These are phyloP conservation scores for Melanargia galathea DNA, from an alignment of 2,888 invertebrate species.

Conservation along the genomic window DNA sequence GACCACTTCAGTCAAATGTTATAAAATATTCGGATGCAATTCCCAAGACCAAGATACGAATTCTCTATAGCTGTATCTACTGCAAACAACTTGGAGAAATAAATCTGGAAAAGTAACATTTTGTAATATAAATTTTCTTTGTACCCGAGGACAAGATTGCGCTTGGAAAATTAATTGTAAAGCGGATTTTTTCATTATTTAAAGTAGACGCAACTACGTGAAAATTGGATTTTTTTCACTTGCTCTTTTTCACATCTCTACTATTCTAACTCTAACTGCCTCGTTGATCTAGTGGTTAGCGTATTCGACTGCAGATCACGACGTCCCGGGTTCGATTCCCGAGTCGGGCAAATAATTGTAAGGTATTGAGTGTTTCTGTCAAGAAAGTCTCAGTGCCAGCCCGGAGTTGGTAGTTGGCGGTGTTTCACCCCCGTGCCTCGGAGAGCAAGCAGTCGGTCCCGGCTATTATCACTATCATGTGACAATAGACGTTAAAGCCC, in stretches of 20 bases:
- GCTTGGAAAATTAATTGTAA: slow-evolving; percentile 11
- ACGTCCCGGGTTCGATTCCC: too few species aligned
- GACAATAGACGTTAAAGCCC: too few species aligned
- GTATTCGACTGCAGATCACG: too few species aligned
- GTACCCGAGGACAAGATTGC: slow-evolving; percentile 9
- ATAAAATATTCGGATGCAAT: background rate
- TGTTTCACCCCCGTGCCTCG: too few species aligned
- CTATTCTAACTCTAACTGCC: background rate
- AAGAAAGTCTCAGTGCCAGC: too few species aligned
- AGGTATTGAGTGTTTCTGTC: too few species aligned
- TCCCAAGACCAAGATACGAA: background rate
- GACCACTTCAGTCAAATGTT: too few species aligned
- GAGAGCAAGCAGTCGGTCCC: too few species aligned
- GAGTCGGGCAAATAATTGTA: too few species aligned
- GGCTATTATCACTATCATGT: too few species aligned
- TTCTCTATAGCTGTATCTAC: background rate
- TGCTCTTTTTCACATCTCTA: background rate
- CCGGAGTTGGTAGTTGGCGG: too few species aligned
- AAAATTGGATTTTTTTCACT: background rate
- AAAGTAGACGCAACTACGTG: background rate
- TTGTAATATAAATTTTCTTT: slow-evolving; percentile 6
- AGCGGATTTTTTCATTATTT: slow-evolving; percentile 1
- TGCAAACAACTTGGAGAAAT: background rate
- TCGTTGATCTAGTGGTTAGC: too few species aligned
- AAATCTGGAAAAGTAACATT: slow-evolving; percentile 1